These are phyloP conservation scores for pig (Sus scrofa) DNA, from an alignment of 2,113 vertebrate genomes.

Conservation along the genomic window T2T-Sscrofa CM000820.6:134568001-134568500, in stretches of 20 bases:
- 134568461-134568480: not conserved
- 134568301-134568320: not conserved
- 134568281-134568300: not conserved
- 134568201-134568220: not conserved
- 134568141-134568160: not conserved
- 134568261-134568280: not conserved
- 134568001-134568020: no score
- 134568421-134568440: not conserved
- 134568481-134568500: not conserved
- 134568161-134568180: not conserved
- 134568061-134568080: not conserved
- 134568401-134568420: not conserved
- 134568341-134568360: not conserved
- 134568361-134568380: not conserved
- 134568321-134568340: not conserved
- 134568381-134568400: not conserved
- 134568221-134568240: not conserved
- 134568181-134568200: not conserved
- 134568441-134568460: not conserved
- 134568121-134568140: not conserved
- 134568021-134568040: not conserved
- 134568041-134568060: not conserved
- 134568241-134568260: not conserved
- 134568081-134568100: not conserved
- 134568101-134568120: not conserved